Base-by-base conservation (phyloP, 2,113 vertebrate species). In the Bufo bufo region DNA sequence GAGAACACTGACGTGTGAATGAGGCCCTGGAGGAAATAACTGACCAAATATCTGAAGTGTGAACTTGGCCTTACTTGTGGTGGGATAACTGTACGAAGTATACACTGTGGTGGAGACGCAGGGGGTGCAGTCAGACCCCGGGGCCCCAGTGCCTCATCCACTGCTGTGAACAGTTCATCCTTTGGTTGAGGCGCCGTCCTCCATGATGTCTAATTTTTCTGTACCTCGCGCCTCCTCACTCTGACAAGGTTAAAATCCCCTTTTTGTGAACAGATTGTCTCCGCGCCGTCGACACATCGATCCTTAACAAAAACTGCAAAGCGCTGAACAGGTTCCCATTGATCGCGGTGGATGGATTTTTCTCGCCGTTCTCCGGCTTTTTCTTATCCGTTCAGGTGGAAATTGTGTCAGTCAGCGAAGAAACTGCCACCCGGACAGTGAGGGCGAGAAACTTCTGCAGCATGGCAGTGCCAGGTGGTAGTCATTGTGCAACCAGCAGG, bases 361-460 rank as follows among this genome's bases (percentile, higher is more conserved):
- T 72, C 69, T 43, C 33, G 4, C 0, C 12, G 13, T 72, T 72
- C 47, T 75, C 9, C 23, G 3, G 47, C 13, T 74, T 75, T 75
- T 75, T 75, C 47, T 75, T 75, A 49, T 50, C 71, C 17, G 4
- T 47, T 47, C 71, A 74, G n/a, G 71, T 47, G 43, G 71, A 74
- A 74, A 74, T 47, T 74, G 43, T 74, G 71, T 74, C 72, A 49
- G 72, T 75, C 45, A 75, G 47, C 17, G 47, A 75, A 75, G 6
- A 75, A 75, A 74, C 4, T 7, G 19, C 33, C 14, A 17, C 45
- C 4, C 43, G 43, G 45, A 47, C 13, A 43, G 2, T 3, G 45
- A 20, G 47, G 47, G 20, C 5, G n/a, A 20, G 17, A 50, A 17
- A 49, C 12, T 3, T 2, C n/a, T 72, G 69, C 4, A 45, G 12